These are phyloP conservation scores for Schlechtendalia chinensis DNA, from an alignment of 1,140 invertebrate genomes.

Conservation along the genomic window DNA sequence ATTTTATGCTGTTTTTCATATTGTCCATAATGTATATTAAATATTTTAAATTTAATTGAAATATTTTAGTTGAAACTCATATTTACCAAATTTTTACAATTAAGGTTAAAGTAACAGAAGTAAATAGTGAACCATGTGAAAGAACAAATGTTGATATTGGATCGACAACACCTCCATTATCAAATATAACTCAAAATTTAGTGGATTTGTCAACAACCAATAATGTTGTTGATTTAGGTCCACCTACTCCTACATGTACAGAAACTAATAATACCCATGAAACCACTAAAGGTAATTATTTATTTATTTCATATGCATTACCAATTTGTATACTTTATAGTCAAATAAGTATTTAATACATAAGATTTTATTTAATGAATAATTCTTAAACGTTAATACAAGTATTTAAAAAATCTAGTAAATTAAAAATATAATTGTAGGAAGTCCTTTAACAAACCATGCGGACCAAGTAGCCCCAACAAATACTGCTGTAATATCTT, in stretches of 20 bases:
- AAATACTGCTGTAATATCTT: slow-evolving; percentile 52
- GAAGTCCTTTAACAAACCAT: slow-evolving; percentile 42
- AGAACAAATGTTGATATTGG: slow-evolving; percentile 48
- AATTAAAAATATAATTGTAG: background rate
- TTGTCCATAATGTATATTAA: too few species aligned
- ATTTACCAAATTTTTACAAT: background rate
- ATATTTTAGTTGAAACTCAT: too few species aligned
- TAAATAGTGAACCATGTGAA: slow-evolving; percentile 27
- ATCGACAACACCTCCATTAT: slow-evolving; percentile 39
- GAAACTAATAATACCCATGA: slow-evolving; percentile 64
- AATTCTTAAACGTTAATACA: too few species aligned
- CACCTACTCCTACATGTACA: slow-evolving; percentile 70
- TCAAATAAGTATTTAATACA: too few species aligned
- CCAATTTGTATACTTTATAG: too few species aligned
- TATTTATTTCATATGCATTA: too few species aligned
- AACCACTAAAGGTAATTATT: slow-evolving; percentile 42
- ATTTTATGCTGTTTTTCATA: too few species aligned
- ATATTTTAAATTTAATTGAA: too few species aligned
- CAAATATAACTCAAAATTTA: slow-evolving; percentile 29
- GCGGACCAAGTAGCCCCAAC: slow-evolving; percentile 28
- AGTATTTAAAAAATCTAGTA: too few species aligned
- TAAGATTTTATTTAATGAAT: too few species aligned
- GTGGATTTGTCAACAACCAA: slow-evolving; percentile 29
- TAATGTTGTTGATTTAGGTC: slow-evolving; percentile 57
- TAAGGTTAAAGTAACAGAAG: slow-evolving; percentile 13